A percentile compares a stretch with the other conserved stretches of the same genome.
phyloP scores from a whole-genome alignment of 2,113 vertebrate genomes.

The Oreocharis arfaki region DNA sequence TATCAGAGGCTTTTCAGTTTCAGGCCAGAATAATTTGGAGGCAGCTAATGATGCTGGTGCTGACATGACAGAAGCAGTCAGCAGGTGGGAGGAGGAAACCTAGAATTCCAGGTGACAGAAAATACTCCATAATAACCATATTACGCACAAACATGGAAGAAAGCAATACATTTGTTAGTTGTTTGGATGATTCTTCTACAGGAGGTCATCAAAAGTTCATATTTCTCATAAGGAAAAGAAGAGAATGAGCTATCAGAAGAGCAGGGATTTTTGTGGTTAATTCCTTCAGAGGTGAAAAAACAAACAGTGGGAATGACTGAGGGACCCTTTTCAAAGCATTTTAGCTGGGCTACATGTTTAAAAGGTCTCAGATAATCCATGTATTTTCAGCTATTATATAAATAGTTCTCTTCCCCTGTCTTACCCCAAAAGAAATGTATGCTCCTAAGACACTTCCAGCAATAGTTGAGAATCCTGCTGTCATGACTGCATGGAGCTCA shows the following conservation, averaged over 20 bases:
- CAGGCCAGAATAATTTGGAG: slow-evolving; percentile 87
- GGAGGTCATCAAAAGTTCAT: background rate
- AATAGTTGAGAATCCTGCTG: slow-evolving; percentile 83
- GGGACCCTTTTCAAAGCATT: background rate
- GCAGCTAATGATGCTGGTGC: slow-evolving; percentile 83
- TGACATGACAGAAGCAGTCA: slow-evolving; percentile 87
- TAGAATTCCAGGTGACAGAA: slow-evolving; percentile 47
- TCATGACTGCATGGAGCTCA: slow-evolving; percentile 87
- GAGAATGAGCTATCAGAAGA: background rate
- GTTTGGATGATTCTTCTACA: background rate
- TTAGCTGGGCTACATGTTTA: background rate
- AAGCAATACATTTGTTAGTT: background rate
- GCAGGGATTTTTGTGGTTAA: background rate
- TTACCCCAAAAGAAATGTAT: slow-evolving; percentile 88
- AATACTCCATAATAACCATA: background rate
- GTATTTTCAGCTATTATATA: too few species aligned
- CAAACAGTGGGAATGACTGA: background rate
- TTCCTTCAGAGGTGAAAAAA: background rate
- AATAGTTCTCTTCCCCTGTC: background rate
- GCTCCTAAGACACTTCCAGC: slow-evolving; percentile 83
- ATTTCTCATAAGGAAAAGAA: background rate
- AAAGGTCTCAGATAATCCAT: background rate
- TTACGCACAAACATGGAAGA: background rate
- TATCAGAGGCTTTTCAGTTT: slow-evolving; percentile 74
- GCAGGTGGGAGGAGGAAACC: slow-evolving; percentile 81